phyloP scores from a whole-genome alignment of 1,140 invertebrate species.

The Lutraria rhynchaena region DNA sequence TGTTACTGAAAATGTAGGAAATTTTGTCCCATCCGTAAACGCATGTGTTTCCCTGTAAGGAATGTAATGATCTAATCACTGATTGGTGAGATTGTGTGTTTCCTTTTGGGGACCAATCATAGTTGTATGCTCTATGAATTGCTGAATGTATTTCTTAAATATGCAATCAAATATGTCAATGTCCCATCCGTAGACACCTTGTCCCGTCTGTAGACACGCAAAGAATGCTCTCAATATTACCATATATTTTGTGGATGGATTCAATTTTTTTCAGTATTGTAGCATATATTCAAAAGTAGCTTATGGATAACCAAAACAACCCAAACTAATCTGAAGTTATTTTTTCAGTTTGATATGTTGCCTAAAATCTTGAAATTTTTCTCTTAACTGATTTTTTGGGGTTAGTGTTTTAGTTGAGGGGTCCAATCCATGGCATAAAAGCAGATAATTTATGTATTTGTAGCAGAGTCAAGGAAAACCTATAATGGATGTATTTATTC shows the following conservation, averaged over 20 bases:
- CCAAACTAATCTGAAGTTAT: too few relatives aligned
- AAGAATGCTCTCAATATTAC: background rate
- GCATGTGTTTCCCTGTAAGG: background rate
- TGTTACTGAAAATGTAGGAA: background rate
- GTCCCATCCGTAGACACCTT: background rate
- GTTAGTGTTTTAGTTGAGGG: too few relatives aligned
- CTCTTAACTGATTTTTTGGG: too few relatives aligned
- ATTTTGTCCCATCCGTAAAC: background rate
- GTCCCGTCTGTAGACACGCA: background rate
- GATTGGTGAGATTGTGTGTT: background rate
- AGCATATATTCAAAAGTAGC: too few relatives aligned
- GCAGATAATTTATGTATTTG: too few relatives aligned
- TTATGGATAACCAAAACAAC: too few relatives aligned
- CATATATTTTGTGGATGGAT: background rate
- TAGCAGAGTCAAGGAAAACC: too few relatives aligned
- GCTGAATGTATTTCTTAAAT: background rate
- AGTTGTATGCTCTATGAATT: background rate
- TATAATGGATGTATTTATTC: too few relatives aligned
- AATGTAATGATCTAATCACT: background rate
- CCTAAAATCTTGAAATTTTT: too few relatives aligned
- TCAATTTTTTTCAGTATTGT: too few relatives aligned
- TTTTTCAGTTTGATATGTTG: too few relatives aligned
- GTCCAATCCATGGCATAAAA: too few relatives aligned
- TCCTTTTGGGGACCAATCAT: conserved; percentile 11
- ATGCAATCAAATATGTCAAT: background rate